Evolutionary conservation across 2,113 vertebrate genomes (phyloP), one percentile per base, ranked within the genome.

Genomic region (Pedionomus torquatus): DNA sequence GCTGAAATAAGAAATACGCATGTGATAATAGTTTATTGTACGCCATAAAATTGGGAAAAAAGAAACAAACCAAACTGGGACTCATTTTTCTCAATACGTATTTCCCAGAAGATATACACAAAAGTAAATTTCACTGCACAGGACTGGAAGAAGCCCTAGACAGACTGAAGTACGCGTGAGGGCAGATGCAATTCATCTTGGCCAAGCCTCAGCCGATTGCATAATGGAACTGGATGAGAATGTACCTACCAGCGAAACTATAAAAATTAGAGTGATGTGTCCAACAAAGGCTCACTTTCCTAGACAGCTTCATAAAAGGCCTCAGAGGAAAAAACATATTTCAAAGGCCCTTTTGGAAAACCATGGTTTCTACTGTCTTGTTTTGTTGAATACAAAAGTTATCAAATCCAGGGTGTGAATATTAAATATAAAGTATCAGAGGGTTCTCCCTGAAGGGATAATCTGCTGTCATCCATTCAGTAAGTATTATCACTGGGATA

Each of bases 211-310:
- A 96, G 72, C 43, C 71, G 65, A 91, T 68, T 87, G 91, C 91
- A 93, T 89, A 96, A 95, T 48, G 43, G 9, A 91, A 61, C 69
- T 83, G 83, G 64, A 91, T 44, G 83, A 81, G 65, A 92, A 84
- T 7, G 12, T 70, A 94, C 64, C 55, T 71, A 66, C 49, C 61
- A 96, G 65, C 25, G 61, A 82, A 95, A 87, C 80, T 87, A 60
- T 71, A 92, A 94, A 95, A 96, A 63, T 35, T 39, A 60, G 19
- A 23, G 31, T 11, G 71, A 54, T 3, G 17, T 30, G 60, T 91
- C 86, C 89, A 96, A 44, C 63, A 80, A 86, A 4, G 54, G 83
- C 61, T 96, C 61, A 20, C 82, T 93, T 97, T 94, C 96, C 93
- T 96, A 94, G 93, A 93, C 65, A 96, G 91, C 52, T 61, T 91